Conservation (phyloP, 2,888 invertebrate genomes). For the Parnassius apollo region DNA sequence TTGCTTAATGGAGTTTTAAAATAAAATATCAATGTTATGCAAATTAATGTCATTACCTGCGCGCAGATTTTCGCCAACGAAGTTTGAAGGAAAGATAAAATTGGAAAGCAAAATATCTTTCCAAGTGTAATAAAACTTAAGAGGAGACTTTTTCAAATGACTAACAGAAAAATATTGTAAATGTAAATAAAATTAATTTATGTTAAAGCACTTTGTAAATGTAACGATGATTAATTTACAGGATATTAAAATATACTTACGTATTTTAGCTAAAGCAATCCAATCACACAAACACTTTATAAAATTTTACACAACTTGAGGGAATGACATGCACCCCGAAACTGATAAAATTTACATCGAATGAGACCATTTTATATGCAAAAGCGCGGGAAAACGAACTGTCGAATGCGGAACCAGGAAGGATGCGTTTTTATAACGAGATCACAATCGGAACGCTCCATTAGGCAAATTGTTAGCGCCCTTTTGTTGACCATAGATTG, state of each 20-base stretch:
- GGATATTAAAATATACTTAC: conserved; percentile 17
- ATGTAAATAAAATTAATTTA: no score
- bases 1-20: no score
- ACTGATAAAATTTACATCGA: conserved; percentile 47
- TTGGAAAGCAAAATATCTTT: no score
- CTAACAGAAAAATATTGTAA: no score
- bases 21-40: no score
- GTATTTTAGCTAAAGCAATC: conserved; percentile 8
- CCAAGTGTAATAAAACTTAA: no score
- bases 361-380: conserved; percentile 49
- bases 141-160: no score
- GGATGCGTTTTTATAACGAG: conserved; percentile 62
- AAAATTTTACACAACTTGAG: conserved; percentile 38
- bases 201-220: no score
- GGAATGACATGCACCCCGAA: conserved; percentile 49
- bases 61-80: no score
- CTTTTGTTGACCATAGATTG: conserved; percentile 51
- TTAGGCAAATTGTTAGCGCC: conserved; percentile 66
- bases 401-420: conserved; percentile 71
- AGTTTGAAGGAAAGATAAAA: no score
- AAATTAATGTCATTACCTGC: no score
- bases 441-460: conserved; percentile 67
- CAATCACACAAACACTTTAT: conserved; percentile 32
- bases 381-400: conserved; percentile 52
- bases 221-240: not conserved